phyloP scores from a whole-genome alignment of 1,140 invertebrate species.

The Lordiphosa clarofinis region DNA sequence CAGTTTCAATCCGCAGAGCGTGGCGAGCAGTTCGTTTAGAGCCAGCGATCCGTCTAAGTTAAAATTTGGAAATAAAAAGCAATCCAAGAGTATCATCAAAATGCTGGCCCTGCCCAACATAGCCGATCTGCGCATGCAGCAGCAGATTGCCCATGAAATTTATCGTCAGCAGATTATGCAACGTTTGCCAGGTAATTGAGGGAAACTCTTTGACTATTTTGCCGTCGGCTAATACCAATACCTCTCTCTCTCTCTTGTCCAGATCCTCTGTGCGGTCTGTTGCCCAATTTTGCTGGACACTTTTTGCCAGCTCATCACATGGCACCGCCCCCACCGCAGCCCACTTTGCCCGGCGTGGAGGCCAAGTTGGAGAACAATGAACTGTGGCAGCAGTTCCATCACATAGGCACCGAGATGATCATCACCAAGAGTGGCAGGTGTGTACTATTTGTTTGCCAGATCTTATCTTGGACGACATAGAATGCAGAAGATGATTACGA shows the following conservation, averaged over 20 bases:
- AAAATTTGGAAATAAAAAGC: neutral
- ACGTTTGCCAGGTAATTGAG: constrained; percentile 71
- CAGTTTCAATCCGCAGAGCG: constrained; percentile 61
- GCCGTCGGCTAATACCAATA: constrained; percentile 44
- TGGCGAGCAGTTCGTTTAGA: constrained; percentile 48
- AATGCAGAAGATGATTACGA: constrained; percentile 13
- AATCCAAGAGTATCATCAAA: constrained; percentile 1
- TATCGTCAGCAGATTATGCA: constrained; percentile 80
- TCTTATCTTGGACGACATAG: constrained; percentile 27
- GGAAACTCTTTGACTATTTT: constrained; percentile 8
- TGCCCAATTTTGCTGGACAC: constrained; percentile 57
- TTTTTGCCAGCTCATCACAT: constrained; percentile 29
- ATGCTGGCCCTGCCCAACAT: constrained; percentile 75
- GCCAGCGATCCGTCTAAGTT: neutral
- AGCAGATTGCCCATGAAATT: constrained; percentile 78
- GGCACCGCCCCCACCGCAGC: constrained; percentile 53
- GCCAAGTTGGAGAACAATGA: constrained; percentile 91
- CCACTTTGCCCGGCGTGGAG: constrained; percentile 76
- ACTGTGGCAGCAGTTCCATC: constrained; percentile 97
- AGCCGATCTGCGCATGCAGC: constrained; percentile 73
- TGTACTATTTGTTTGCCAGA: constrained; percentile 37
- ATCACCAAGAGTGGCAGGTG: constrained; percentile 99
- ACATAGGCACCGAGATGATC: constrained; percentile 99
- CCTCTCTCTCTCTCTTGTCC: neutral
- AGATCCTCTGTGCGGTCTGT: constrained; percentile 75